phyloP scores from a whole-genome alignment of 1,140 invertebrate species.

The Calycopis cecrops region DNA sequence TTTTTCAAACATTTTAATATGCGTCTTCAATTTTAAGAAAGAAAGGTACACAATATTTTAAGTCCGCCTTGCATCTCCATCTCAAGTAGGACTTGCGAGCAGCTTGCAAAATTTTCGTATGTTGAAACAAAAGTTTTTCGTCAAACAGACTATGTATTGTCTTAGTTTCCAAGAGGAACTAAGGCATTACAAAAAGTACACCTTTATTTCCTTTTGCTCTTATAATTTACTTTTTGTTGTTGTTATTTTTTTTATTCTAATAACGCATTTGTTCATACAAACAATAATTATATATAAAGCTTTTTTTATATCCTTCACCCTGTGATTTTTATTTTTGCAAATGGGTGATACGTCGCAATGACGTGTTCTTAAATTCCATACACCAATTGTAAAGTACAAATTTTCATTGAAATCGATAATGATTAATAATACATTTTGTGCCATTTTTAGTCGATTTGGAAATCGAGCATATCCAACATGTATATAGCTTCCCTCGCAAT shows the following conservation, averaged over 20 bases:
- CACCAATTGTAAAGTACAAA: constrained; percentile 4
- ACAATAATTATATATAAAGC: no score
- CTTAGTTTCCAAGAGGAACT: background rate
- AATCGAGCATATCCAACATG: background rate
- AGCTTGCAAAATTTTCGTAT: constrained; percentile 4
- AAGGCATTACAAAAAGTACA: background rate
- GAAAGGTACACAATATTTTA: background rate
- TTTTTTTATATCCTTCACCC: no score
- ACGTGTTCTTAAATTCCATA: background rate
- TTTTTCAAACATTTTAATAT: no score
- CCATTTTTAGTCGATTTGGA: constrained; percentile 5
- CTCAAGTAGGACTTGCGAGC: background rate
- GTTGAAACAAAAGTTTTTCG: constrained; percentile 1
- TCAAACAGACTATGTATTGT: constrained; percentile 6
- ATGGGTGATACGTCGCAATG: no score
- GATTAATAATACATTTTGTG: background rate
- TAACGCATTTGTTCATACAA: no score
- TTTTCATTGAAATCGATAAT: background rate
- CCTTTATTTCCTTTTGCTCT: background rate
- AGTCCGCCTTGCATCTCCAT: background rate
- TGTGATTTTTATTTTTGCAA: no score
- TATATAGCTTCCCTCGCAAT: background rate
- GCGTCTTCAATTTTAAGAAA: background rate
- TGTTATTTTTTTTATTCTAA: no score
- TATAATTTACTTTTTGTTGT: background rate